Evolutionary conservation across 1,140 invertebrate species (phyloP), one percentile per base, ranked within the genome.

Genomic region (Ostrea edulis): DNA sequence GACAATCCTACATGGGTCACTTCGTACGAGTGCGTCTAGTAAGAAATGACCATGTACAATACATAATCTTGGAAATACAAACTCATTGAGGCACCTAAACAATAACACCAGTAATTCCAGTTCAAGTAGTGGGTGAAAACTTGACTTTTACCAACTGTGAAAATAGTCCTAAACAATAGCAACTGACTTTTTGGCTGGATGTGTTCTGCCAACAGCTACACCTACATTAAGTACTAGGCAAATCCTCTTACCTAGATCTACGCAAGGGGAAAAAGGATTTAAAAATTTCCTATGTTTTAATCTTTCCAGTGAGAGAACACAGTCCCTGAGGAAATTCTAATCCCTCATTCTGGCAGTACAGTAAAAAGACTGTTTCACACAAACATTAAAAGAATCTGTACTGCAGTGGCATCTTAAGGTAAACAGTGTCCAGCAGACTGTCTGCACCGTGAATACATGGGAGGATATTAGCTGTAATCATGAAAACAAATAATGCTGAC

Each of bases 401-500:
- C 17, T 25, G 14, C 68, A 35, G 68, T 77, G 25, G 68, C 25
- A 29, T 25, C 25, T 14, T 35, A 77, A 77, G 29, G 68, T 25
- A 35, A 35, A 77, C 68, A 77, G 25, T 77, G 14, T 62, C 55
- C 55, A 62, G 17, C 55, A 62, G 17, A 17, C 7, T 62, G 55
- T 77, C 68, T 77, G 29, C 29, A 77, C 25, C 8, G 11, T 77
- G 68, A 77, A 77, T 77, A 25, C 68, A 29, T 77, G 68, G 22
- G 25, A 77, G 22, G 29, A 29, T 77, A 77, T 77, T 77, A 77
- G 25, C 25, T 77, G 68, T 77, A 29, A 77, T 77, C 68, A 77
- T 77, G 68, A 77, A 77, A 77, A 77, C 68, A 77, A 77, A 77
- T 77, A 77, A 77, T 29, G 29, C 68, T 77, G 68, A 77, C 68